Percentiles rank a stretch among this genome's conserved stretches.
These are phyloP conservation scores for Idaea aversata DNA, from an alignment of 2,888 invertebrate genomes.

Conservation along the genomic window DNA sequence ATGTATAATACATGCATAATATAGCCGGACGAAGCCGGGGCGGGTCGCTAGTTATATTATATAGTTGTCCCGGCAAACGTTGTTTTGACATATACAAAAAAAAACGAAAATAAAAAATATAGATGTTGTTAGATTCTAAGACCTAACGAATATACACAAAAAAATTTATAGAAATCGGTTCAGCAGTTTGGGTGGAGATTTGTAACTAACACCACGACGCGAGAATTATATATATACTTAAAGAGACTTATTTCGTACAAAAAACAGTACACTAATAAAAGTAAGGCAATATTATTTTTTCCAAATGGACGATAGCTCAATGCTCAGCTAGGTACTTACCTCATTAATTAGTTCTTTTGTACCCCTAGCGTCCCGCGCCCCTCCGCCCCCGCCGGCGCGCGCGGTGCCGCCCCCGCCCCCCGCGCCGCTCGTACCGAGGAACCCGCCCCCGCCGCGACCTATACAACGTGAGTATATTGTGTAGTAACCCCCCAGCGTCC, in stretches of 20 bases:
- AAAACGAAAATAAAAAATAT: neutral
- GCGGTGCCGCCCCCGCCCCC: slow-evolving; percentile 68
- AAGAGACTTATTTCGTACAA: neutral
- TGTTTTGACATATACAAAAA: neutral
- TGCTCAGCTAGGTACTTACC: too few species aligned
- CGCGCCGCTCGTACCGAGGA: slow-evolving; percentile 62
- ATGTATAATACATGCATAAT: too few species aligned
- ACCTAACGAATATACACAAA: too few species aligned
- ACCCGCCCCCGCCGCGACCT: slow-evolving; percentile 71
- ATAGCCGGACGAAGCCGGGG: too few species aligned
- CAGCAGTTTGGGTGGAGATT: too few species aligned
- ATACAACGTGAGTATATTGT: slow-evolving; percentile 64
- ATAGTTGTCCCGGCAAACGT: too few species aligned
- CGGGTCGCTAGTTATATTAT: too few species aligned
- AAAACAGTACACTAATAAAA: neutral
- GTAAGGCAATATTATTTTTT: neutral
- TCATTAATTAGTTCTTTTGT: slow-evolving; percentile 3
- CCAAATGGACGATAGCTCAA: too few species aligned
- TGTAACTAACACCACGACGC: neutral
- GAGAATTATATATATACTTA: neutral
- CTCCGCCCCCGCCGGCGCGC: slow-evolving; percentile 82
- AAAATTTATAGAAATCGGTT: too few species aligned
- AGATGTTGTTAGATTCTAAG: neutral
- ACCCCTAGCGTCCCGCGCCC: slow-evolving; percentile 64
- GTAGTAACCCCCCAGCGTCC: too few species aligned